A percentile compares a stretch with the other conserved stretches of the same genome.
Evolutionary conservation across 2,797 vertebrate genomes (phyloP).

Genomic region (Chrosomus eos): DNA sequence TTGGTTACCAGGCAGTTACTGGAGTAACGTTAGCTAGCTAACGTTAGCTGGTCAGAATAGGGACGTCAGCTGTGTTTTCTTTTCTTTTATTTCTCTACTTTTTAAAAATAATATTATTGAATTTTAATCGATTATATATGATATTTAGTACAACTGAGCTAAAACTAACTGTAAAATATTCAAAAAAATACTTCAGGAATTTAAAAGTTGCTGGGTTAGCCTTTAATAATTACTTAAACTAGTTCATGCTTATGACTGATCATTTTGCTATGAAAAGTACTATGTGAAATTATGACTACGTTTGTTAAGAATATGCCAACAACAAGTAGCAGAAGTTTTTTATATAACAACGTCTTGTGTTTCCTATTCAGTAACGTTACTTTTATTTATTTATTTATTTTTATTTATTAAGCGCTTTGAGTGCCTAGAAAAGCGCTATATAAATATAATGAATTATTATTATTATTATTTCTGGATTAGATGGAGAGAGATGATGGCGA

Average conservation of each 20-base stretch:
- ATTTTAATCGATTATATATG: neutral
- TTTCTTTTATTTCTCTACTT: neutral
- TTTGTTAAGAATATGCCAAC: neutral
- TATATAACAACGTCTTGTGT: neutral
- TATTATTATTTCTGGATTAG: constrained; percentile 69
- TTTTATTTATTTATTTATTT: no score
- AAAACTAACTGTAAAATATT: neutral
- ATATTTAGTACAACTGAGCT: neutral
- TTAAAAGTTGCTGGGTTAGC: constrained; percentile 19
- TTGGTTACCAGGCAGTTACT: neutral
- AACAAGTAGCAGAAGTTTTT: neutral
- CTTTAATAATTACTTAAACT: neutral
- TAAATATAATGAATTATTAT: no score
- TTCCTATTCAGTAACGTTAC: neutral
- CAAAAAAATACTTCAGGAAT: neutral
- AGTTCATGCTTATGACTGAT: neutral
- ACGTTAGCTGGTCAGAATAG: constrained; percentile 14
- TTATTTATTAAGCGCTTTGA: no score
- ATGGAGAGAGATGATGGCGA: constrained; percentile 84
- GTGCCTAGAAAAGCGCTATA: no score
- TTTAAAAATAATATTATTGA: neutral
- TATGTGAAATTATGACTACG: neutral
- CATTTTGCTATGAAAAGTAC: neutral
- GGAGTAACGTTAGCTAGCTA: constrained; percentile 19
- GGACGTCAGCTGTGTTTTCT: neutral